These are phyloP conservation scores for Heterotis niloticus DNA, from an alignment of 2,113 vertebrate genomes.

Conservation along the genomic window DNA sequence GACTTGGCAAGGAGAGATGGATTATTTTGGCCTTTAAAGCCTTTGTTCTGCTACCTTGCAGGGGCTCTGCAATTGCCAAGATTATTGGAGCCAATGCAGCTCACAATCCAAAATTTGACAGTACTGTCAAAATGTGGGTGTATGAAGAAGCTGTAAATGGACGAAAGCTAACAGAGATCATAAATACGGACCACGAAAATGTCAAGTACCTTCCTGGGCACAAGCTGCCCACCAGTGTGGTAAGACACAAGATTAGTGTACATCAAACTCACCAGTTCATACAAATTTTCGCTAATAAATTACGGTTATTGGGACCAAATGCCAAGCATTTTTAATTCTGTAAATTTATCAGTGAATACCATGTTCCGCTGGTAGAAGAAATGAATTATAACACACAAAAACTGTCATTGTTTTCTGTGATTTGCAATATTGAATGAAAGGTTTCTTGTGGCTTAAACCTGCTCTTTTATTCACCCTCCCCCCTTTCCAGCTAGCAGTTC, in stretches of 20 bases:
- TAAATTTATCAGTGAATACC: too few species aligned
- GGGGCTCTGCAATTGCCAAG: slow-evolving; percentile 95
- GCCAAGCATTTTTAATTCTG: too few species aligned
- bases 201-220: slow-evolving; percentile 91
- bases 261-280: too few species aligned
- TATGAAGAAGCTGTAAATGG: slow-evolving; percentile 85
- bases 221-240: slow-evolving; percentile 88
- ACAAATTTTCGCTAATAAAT: neutral
- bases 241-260: slow-evolving; percentile 54
- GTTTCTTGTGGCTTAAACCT: neutral
- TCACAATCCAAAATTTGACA: slow-evolving; percentile 73
- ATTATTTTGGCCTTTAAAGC: neutral
- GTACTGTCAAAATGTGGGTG: slow-evolving; percentile 87
- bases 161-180: slow-evolving; percentile 85
- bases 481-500: slow-evolving; percentile 75
- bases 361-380: too few species aligned
- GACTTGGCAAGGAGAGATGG: neutral
- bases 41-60: slow-evolving; percentile 43
- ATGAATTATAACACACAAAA: too few species aligned
- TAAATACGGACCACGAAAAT: slow-evolving; percentile 89
- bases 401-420: neutral
- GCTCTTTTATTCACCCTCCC: neutral
- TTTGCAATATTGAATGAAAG: neutral
- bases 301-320: neutral
- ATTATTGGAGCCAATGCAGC: slow-evolving; percentile 80